Evolutionary conservation across 1,140 invertebrate species (phyloP), one percentile per base, ranked within the genome.

Genomic region (Drosophila micromelanica): DNA sequence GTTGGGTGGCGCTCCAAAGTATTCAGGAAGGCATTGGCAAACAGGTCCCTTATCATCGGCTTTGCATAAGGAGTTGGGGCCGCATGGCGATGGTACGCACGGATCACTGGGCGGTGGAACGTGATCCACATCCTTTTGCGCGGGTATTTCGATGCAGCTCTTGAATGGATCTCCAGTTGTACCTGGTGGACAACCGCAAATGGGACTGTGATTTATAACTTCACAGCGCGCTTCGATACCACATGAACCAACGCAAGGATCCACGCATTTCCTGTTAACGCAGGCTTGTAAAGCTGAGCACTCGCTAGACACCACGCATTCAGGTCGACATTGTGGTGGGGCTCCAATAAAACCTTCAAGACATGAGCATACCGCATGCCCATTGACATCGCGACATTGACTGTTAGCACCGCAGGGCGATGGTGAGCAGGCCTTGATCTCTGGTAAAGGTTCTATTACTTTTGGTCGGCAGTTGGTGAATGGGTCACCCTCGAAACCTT

Each of bases 121-220:
- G 1, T 73, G 54, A 0, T 93, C 91, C 30, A 80, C 75, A 13
- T 78, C 62, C 30, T 92, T 61, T 69, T 72, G 70, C 78, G 71
- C 68, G 78, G 93, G 93, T 61, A 94, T 92, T 55, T 95, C 94
- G 23, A 94, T 93, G 85, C 97, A 98, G 59, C 95, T 94, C 82
- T 95, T 95, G 91, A 97, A 97, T 45, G 97, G 96, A 94, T 97
- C 96, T 45, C 97, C 97, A 8, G 96, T 96, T 92, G 96, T 95
- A 9, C 95, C 95, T 43, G 95, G 93, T 48, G 94, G 93, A 85
- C 97, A 97, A 78, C 95, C 96, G 79, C 96, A 97, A 54, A 96
- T 96, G 6, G 96, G 96, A 64, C 95, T 96, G 77, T 97, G 96
- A 84, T 97, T 97, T 35, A 97, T 95, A 2, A 97, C 96, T 93